phyloP scores from a whole-genome alignment of 2,888 invertebrate genomes.

The Tiphia femorata region DNA sequence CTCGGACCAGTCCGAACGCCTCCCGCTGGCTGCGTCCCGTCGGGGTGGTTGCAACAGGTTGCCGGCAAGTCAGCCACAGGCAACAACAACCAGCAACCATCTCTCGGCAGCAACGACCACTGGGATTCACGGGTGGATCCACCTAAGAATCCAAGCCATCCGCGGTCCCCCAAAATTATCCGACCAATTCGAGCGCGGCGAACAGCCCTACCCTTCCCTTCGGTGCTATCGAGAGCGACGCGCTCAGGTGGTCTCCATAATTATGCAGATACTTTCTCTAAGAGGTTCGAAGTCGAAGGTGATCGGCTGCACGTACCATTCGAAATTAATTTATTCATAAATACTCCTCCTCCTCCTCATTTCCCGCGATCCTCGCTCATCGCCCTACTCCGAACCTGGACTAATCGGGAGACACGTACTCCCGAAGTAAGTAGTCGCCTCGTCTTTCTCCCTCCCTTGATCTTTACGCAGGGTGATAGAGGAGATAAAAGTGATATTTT shows the following conservation, averaged over 20 bases:
- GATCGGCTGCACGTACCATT: conserved; percentile 18
- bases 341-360: background rate
- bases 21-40: conserved; percentile 44
- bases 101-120: no score
- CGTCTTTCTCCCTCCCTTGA: background rate
- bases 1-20: conserved; percentile 40
- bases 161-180: conserved; percentile 32
- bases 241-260: conserved; percentile 19
- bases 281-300: conserved; percentile 28
- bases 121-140: no score
- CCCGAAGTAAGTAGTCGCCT: background rate
- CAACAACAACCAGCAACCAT: conserved; percentile 30
- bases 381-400: background rate
- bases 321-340: conserved; percentile 21
- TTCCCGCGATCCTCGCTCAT: background rate
- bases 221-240: no score
- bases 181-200: conserved; percentile 8
- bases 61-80: conserved; percentile 42
- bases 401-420: background rate
- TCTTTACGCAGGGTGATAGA: conserved; percentile 1
- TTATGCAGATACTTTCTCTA: conserved; percentile 26
- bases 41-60: conserved; percentile 61
- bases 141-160: no score
- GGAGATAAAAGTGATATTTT: conserved; percentile 25
- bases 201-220: no score